Evolutionary conservation across 2,113 vertebrate species (phyloP).

Genomic region (Sterrhoptilus dennistouni): DNA sequence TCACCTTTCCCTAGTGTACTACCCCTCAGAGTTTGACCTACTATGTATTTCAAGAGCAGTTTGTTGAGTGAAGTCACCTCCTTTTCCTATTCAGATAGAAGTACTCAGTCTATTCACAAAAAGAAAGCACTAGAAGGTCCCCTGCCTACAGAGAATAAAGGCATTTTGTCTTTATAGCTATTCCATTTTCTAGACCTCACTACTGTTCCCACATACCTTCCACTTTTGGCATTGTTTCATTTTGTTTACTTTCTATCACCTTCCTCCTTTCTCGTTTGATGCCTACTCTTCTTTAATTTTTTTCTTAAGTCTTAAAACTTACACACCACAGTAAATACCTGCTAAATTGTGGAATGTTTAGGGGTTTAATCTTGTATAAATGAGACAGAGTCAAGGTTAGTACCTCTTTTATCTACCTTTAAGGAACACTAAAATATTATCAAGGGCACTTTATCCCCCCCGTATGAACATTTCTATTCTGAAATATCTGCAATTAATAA

Average conservation of each 20-base stretch:
- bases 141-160: neutral
- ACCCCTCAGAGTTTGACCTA: neutral
- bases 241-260: neutral
- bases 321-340: neutral
- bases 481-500: neutral
- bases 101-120: neutral
- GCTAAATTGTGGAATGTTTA: neutral
- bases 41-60: neutral
- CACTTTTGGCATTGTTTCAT: neutral
- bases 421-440: neutral
- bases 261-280: neutral
- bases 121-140: neutral
- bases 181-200: neutral
- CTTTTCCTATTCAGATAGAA: neutral
- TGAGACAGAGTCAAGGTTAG: neutral
- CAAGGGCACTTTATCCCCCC: neutral
- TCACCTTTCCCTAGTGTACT: neutral
- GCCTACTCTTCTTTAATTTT: neutral
- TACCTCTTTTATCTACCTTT: neutral
- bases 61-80: neutral
- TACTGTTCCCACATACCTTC: neutral
- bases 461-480: neutral
- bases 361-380: neutral
- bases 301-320: neutral
- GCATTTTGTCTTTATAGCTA: neutral